phyloP scores from a whole-genome alignment of 2,113 vertebrate genomes.

The Podarcis muralis region DNA sequence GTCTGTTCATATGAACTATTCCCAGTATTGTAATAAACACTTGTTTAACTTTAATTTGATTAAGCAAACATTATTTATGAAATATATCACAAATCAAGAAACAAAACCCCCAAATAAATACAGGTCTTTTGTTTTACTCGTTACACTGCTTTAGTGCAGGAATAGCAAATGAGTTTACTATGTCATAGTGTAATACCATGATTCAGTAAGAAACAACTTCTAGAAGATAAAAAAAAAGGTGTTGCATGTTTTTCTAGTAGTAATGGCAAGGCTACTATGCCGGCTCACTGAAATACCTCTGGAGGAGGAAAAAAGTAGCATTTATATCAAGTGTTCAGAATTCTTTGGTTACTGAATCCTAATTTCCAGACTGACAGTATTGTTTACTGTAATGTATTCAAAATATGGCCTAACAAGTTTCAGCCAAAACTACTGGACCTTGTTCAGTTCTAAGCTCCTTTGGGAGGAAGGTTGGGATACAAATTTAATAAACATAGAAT shows the following conservation, averaged over 20 bases:
- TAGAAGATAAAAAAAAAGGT: background rate
- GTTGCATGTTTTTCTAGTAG: background rate
- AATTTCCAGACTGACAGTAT: background rate
- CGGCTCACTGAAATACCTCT: slow-evolving; percentile 67
- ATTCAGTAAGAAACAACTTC: too few species aligned
- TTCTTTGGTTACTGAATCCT: background rate
- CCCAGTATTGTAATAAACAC: slow-evolving; percentile 72
- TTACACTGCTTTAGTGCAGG: too few species aligned
- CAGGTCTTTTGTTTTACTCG: too few species aligned
- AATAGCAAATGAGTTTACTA: too few species aligned
- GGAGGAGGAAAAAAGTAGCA: slow-evolving; percentile 31
- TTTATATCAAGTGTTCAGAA: background rate
- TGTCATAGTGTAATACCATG: too few species aligned
- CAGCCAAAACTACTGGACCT: too few species aligned
- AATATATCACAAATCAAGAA: background rate
- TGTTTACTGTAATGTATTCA: background rate
- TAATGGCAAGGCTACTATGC: background rate
- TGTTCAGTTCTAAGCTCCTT: too few species aligned
- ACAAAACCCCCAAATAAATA: background rate
- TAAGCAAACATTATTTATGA: slow-evolving; percentile 30
- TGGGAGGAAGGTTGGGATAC: too few species aligned
- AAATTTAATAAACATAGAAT: too few species aligned
- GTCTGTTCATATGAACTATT: slow-evolving; percentile 52
- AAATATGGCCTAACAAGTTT: background rate
- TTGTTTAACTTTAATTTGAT: slow-evolving; percentile 49